Percentiles rank a stretch among this genome's conserved stretches.
These are phyloP conservation scores for Gila robusta DNA, from an alignment of 2,797 vertebrate genomes.

Conservation along the genomic window DNA sequence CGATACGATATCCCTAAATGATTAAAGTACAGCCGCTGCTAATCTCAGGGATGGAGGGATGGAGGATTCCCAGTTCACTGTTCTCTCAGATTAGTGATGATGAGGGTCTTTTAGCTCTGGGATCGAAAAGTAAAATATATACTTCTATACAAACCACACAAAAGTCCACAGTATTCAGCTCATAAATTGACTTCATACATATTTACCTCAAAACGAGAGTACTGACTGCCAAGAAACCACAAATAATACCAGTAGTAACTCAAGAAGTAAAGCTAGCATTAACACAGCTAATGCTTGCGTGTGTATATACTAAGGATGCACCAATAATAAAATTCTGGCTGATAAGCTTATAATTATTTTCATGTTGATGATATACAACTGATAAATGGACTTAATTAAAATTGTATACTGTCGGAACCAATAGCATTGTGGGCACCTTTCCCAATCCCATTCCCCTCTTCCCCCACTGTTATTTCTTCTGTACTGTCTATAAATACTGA, in stretches of 20 bases:
- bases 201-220: background rate
- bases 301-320: background rate
- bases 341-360: background rate
- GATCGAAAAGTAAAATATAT: background rate
- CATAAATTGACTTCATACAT: background rate
- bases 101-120: background rate
- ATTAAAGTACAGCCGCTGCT: conserved; percentile 31
- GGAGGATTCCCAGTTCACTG: background rate
- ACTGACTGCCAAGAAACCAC: background rate
- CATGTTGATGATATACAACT: background rate
- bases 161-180: background rate
- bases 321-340: background rate
- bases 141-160: background rate
- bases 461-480: background rate
- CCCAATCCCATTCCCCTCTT: background rate
- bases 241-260: background rate
- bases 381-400: background rate
- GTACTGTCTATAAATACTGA: background rate
- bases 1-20: conserved; percentile 38
- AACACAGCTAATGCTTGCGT: background rate
- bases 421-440: background rate
- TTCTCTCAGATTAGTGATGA: background rate
- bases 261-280: background rate
- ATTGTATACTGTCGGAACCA: background rate
- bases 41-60: background rate